A percentile compares a stretch with the other conserved stretches of the same genome.
phyloP scores from a whole-genome alignment of 2,113 vertebrate species.

The Ellobius talpinus region DNA sequence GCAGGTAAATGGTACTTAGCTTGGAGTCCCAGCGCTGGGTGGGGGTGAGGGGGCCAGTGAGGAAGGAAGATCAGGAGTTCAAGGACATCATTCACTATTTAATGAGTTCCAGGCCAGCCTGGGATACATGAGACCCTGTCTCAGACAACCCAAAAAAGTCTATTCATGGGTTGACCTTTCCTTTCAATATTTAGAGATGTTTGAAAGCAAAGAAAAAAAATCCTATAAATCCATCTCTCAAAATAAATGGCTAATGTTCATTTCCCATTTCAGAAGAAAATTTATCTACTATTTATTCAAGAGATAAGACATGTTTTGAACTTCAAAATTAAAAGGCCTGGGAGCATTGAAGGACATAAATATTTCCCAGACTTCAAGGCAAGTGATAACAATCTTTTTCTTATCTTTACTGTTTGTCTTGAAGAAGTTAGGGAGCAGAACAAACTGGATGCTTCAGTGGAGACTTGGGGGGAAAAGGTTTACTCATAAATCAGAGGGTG shows the following conservation, averaged over 20 bases:
- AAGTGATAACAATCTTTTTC: not conserved
- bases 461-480: not conserved
- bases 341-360: not conserved
- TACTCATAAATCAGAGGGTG: not conserved
- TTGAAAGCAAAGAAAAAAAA: not conserved
- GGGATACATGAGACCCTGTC: not conserved
- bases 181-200: not conserved
- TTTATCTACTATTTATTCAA: not conserved
- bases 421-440: not conserved
- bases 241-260: conserved; percentile 12
- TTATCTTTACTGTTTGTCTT: not conserved
- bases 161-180: not conserved
- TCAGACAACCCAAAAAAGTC: not conserved
- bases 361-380: not conserved
- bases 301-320: not conserved
- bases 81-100: not conserved
- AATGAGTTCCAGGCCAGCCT: not conserved
- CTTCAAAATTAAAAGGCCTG: not conserved
- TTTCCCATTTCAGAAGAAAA: not conserved
- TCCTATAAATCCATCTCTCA: not conserved
- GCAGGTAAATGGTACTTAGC: not conserved
- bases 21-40: not conserved
- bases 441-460: not conserved
- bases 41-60: rapidly evolving
- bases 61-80: not conserved